Conservation (phyloP, 2,797 vertebrate species). For the Eulemur rubriventer region DNA sequence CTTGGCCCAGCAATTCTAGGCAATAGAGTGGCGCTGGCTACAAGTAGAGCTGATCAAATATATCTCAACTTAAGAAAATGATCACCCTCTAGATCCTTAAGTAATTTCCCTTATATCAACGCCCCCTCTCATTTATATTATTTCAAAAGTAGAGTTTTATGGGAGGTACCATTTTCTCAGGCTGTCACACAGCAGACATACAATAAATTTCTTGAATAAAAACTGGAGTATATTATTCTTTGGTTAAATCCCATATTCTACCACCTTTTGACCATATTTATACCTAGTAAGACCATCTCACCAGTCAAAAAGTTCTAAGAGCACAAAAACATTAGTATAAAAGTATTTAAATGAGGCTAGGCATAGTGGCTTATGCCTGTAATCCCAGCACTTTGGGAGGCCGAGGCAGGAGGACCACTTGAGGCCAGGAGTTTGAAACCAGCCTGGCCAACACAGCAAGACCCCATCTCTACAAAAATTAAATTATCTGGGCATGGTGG, state of each 20-base stretch:
- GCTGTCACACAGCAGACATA: neutral
- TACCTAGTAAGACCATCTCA: neutral
- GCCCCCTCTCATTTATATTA: neutral
- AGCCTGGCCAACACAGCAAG: neutral
- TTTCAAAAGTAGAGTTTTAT: neutral
- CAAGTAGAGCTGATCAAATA: neutral
- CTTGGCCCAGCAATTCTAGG: neutral
- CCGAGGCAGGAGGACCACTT: neutral
- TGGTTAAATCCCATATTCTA: constrained; percentile 37
- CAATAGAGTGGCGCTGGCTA: too few species aligned
- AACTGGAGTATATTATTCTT: neutral
- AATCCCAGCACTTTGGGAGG: neutral
- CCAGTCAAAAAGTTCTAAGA: neutral
- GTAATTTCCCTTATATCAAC: neutral
- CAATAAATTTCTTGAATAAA: neutral
- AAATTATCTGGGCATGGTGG: neutral
- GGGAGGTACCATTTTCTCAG: constrained; percentile 17
- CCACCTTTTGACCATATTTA: neutral
- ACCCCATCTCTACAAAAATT: neutral
- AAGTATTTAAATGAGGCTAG: neutral
- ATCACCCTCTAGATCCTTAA: neutral
- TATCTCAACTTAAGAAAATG: neutral
- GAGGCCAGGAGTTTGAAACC: neutral
- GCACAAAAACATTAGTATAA: neutral
- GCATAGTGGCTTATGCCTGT: neutral